A percentile compares a stretch with the other conserved stretches of the same genome.
Evolutionary conservation across 2,113 vertebrate species (phyloP).

Genomic region (Aegithalos caudatus): DNA sequence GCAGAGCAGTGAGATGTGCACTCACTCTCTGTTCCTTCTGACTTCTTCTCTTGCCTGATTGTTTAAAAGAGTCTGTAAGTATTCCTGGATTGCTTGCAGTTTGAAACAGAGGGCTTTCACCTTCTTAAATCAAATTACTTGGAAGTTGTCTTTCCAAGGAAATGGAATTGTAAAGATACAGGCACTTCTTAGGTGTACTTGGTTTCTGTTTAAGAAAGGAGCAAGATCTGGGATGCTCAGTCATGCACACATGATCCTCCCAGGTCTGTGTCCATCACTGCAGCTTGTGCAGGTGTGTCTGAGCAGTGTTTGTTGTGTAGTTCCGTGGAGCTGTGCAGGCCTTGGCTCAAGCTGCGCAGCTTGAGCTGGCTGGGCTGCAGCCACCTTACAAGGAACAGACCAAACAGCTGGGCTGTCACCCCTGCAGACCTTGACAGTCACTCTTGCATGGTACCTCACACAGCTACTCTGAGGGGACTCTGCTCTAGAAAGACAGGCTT

Average conservation of each 20-base stretch:
- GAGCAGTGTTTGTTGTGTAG: neutral
- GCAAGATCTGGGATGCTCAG: neutral
- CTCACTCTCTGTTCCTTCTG: neutral
- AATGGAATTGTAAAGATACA: neutral
- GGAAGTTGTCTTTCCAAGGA: neutral
- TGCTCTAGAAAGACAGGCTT: neutral
- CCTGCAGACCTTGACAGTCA: neutral
- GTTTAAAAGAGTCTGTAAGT: neutral
- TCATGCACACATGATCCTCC: fast-evolving
- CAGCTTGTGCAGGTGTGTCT: neutral
- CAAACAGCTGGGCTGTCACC: neutral
- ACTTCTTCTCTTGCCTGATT: neutral
- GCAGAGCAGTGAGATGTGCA: neutral
- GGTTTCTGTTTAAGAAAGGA: neutral
- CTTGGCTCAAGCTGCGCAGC: neutral
- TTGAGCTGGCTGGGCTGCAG: neutral
- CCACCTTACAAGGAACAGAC: neutral
- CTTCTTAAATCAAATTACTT: neutral
- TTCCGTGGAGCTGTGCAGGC: neutral
- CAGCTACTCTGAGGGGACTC: neutral
- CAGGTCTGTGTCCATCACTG: neutral
- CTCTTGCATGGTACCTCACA: fast-evolving
- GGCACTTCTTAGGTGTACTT: neutral
- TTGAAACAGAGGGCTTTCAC: neutral
- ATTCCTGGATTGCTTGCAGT: neutral